Evolutionary conservation across 2,113 vertebrate genomes (phyloP).

Genomic region (Enhydra lutris): DNA sequence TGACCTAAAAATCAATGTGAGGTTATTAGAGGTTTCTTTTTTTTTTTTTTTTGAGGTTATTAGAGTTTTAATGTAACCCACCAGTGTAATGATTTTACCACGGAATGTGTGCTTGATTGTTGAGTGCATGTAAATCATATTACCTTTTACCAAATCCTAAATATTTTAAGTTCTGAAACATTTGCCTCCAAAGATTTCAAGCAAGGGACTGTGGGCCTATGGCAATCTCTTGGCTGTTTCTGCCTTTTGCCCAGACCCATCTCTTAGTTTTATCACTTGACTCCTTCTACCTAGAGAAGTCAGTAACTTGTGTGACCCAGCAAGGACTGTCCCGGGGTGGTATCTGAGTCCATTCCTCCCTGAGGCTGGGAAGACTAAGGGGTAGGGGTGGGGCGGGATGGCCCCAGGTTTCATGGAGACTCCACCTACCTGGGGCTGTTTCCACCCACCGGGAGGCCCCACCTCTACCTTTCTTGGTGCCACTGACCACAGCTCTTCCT

Average conservation of each 20-base stretch:
- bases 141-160: not conserved
- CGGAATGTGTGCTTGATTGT: not conserved
- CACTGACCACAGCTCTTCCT: conserved; percentile 18
- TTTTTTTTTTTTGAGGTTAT: too few species aligned
- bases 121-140: not conserved
- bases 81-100: not conserved
- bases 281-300: not conserved
- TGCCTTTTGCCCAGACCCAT: not conserved
- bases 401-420: not conserved
- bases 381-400: not conserved
- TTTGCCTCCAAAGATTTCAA: not conserved
- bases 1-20: not conserved
- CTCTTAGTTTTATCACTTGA: not conserved
- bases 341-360: not conserved
- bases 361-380: not conserved
- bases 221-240: not conserved
- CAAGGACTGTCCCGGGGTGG: not conserved
- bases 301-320: not conserved
- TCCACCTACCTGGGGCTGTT: not conserved
- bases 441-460: not conserved
- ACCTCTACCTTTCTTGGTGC: not conserved
- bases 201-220: not conserved
- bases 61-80: not conserved
- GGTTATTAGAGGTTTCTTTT: not conserved
- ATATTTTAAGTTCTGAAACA: not conserved